phyloP scores from a whole-genome alignment of 2,797 vertebrate species.

The Eospalax fontanierii region DNA sequence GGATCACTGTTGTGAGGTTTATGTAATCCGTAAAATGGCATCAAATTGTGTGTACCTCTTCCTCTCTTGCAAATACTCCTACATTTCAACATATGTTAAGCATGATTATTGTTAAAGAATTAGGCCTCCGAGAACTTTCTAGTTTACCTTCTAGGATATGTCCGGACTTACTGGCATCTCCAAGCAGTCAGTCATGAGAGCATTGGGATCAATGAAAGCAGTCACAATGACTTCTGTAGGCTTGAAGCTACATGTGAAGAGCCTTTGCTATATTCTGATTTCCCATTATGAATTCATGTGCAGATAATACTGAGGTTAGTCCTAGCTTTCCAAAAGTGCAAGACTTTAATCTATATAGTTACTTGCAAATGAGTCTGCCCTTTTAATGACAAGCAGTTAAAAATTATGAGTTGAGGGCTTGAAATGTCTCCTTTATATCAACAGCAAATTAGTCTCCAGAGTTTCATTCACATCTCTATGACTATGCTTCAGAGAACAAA shows the following conservation, averaged over 20 bases:
- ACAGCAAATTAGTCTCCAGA: neutral
- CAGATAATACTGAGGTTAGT: neutral
- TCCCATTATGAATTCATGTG: neutral
- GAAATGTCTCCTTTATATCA: neutral
- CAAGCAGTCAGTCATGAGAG: neutral
- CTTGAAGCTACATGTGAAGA: neutral
- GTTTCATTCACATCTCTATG: neutral
- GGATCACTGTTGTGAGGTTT: neutral
- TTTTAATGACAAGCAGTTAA: conserved; percentile 24
- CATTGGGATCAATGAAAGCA: neutral
- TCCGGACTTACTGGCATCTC: neutral
- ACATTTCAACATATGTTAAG: neutral
- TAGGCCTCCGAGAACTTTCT: neutral
- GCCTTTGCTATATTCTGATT: neutral
- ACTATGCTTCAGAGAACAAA: neutral
- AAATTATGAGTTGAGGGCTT: neutral
- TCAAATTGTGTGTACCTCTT: neutral
- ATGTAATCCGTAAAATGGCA: neutral
- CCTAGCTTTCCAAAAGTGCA: neutral
- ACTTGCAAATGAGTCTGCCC: neutral
- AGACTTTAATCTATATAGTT: neutral
- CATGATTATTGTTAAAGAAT: neutral
- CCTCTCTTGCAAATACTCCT: neutral
- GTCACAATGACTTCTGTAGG: neutral
- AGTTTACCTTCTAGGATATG: neutral